These are phyloP conservation scores for Vidua macroura DNA, from an alignment of 2,113 vertebrate species.

Conservation along the genomic window DNA sequence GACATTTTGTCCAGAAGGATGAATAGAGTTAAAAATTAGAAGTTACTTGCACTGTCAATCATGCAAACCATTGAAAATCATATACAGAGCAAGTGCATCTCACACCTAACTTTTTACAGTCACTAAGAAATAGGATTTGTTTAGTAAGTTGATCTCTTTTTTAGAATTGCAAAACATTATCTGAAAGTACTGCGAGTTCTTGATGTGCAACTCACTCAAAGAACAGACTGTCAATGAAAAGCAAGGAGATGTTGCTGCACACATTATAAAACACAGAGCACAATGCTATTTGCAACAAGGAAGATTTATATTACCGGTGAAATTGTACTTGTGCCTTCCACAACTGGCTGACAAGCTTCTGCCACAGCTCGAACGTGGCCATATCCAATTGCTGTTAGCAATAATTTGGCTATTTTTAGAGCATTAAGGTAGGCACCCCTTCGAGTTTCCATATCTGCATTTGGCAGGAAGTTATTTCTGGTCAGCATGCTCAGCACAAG, in stretches of 20 bases:
- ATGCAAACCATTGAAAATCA: neutral
- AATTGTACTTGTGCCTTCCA: slow-evolving; percentile 89
- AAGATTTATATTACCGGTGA: slow-evolving; percentile 82
- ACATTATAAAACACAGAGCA: neutral
- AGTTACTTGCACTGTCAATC: neutral
- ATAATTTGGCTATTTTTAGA: slow-evolving; percentile 96
- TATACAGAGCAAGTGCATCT: neutral
- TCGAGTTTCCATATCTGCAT: slow-evolving; percentile 97
- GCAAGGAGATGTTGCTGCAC: neutral
- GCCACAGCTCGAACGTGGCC: slow-evolving; percentile 96
- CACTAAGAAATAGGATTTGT: neutral
- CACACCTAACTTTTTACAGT: neutral
- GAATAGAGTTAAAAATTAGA: neutral
- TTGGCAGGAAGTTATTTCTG: slow-evolving; percentile 98
- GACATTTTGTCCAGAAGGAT: neutral
- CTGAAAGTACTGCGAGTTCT: neutral
- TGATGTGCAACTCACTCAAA: neutral
- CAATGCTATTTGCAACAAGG: neutral
- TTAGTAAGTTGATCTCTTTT: neutral
- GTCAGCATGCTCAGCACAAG: slow-evolving; percentile 98
- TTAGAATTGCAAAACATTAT: neutral
- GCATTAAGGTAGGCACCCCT: slow-evolving; percentile 97
- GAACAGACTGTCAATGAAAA: neutral
- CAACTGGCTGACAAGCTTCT: slow-evolving; percentile 93
- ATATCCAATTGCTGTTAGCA: slow-evolving; percentile 96